These are phyloP conservation scores for Junco hyemalis DNA, from an alignment of 2,113 vertebrate genomes.

Conservation along the genomic window DNA sequence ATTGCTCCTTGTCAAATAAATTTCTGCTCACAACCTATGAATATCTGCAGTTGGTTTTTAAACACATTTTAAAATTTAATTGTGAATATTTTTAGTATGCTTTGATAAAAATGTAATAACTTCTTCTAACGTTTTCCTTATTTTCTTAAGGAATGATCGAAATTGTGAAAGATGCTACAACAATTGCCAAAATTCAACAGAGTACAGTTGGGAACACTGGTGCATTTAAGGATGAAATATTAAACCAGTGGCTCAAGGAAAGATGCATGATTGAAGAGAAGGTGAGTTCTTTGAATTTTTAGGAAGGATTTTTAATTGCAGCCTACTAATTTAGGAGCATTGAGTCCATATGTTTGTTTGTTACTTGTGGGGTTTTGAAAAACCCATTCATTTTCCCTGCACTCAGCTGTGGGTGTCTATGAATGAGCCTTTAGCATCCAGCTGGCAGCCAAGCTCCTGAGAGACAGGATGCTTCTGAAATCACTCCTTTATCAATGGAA, in stretches of 20 bases:
- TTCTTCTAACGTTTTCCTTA: not conserved
- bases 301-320: not conserved
- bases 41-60: not conserved
- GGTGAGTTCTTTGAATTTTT: conserved; percentile 69
- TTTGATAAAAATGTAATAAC: not conserved
- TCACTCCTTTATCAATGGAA: not conserved
- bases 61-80: not conserved
- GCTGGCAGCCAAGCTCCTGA: not conserved
- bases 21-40: not conserved
- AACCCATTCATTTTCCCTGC: not conserved
- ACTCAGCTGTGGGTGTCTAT: not conserved
- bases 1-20: not conserved
- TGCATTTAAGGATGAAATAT: conserved; percentile 95
- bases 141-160: conserved; percentile 90
- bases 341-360: not conserved
- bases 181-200: conserved; percentile 97
- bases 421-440: not conserved
- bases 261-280: conserved; percentile 93
- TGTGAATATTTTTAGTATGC: not conserved
- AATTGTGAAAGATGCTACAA: conserved; percentile 97
- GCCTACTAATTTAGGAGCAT: not conserved
- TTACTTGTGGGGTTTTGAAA: not conserved
- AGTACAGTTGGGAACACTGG: conserved; percentile 96
- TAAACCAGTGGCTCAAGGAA: conserved; percentile 95
- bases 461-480: not conserved